Base-by-base conservation (phyloP, 2,113 vertebrate species). In the Melanocharis versteri region DNA sequence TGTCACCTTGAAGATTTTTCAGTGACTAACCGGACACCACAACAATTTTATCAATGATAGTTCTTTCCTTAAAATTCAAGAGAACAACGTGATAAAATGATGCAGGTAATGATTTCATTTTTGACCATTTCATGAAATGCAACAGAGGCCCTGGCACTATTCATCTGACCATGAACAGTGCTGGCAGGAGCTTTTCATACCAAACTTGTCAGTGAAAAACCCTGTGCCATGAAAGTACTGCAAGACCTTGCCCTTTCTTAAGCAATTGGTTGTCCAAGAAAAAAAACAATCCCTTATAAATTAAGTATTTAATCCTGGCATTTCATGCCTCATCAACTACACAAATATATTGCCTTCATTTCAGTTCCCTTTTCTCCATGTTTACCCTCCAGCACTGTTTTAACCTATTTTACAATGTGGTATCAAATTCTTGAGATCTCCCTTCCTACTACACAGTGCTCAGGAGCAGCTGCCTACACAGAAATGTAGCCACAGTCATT, bases 101-200 rank as follows among this genome's bases (percentile, higher is more conserved):
- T 40, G 33, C 21, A 53, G 24, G 19, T 18, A 7, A 26, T 23
- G 7, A 44, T 15, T 56, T 51, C 1, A 11, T 19, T n/a, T 83
- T 45, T 42, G 15, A 50, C 7, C 21, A 10, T 50, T 24, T 72
- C 2, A 5, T 47, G 27, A 77, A 75, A 62, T n/a, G 23, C 30
- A 35, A 8, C 9, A 57, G 48, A 30, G 6, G 13, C 13, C 27
- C 30, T 69, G 39, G 13, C 1, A 0, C 19, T 69, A 6, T n/a
- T 15, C 26, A 12, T 24, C 13, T 45, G 40, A 48, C 33, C 8
- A 51, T 9, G 7, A 56, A 14, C 4, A 51, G 3, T 19, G 26
- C 15, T 50, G 28, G 40, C 26, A 39, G 23, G 20, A 68, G 15
- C 15, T 77, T 83, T n/a, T 53, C 23, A n/a, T 23, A 54, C 7